Evolutionary conservation across 2,797 vertebrate species (phyloP).

Genomic region (Antrozous pallidus): DNA sequence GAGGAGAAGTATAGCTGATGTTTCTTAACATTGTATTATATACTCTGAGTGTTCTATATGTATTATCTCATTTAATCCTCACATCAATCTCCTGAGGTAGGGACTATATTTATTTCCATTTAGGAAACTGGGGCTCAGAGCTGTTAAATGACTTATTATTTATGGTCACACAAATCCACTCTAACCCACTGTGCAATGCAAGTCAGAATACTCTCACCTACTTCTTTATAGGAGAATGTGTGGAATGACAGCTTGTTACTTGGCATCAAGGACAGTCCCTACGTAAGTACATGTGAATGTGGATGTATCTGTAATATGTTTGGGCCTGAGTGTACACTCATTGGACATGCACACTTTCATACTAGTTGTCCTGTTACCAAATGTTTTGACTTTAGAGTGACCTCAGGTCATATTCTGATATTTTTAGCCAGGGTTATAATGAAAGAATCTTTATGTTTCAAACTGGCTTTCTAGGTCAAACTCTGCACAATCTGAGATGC

Average conservation of each 20-base stretch:
- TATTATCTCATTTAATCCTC: neutral
- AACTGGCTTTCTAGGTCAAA: slow-evolving; percentile 22
- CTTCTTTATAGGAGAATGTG: neutral
- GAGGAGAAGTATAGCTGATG: neutral
- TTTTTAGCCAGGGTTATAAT: slow-evolving; percentile 24
- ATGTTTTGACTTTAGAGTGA: neutral
- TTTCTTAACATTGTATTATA: neutral
- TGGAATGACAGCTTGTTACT: neutral
- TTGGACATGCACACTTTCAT: neutral
- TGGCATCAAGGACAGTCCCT: neutral
- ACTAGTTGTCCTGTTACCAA: neutral
- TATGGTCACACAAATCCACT: neutral
- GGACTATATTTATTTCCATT: neutral
- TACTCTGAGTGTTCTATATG: neutral
- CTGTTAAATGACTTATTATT: neutral
- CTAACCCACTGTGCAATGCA: neutral
- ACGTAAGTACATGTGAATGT: neutral
- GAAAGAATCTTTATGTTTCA: slow-evolving; percentile 31
- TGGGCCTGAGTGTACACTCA: neutral
- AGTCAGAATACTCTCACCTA: neutral
- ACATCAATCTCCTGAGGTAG: neutral
- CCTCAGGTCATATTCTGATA: slow-evolving; percentile 14
- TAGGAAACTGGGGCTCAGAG: slow-evolving; percentile 6
- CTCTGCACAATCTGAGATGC: slow-evolving; percentile 23
- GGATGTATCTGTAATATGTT: too few species aligned